Conservation (phyloP, 2,113 vertebrate genomes). For the Cyprinus carpio region DNA sequence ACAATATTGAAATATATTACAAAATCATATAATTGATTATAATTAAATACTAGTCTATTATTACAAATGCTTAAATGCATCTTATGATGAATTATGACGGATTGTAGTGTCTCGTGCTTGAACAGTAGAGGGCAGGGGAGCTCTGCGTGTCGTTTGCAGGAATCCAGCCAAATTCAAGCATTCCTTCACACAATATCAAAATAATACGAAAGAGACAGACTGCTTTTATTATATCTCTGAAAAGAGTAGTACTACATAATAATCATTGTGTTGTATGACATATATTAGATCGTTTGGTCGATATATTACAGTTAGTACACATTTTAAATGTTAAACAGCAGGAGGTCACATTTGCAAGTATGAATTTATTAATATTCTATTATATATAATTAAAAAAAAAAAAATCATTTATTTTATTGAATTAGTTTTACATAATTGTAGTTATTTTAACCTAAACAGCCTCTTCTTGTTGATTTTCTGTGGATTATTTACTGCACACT, state of each 20-base stretch:
- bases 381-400: too few relatives aligned
- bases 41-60: too few relatives aligned
- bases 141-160: conserved; percentile 62
- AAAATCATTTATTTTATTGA: not conserved
- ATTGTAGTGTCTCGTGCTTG: not conserved
- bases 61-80: too few relatives aligned
- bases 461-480: not conserved
- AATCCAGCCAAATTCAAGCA: not conserved
- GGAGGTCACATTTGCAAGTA: too few relatives aligned
- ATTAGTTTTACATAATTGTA: not conserved
- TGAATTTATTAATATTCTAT: too few relatives aligned
- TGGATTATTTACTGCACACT: not conserved
- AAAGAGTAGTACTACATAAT: not conserved
- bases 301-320: too few relatives aligned
- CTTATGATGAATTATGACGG: too few relatives aligned
- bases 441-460: not conserved
- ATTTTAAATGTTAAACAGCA: too few relatives aligned
- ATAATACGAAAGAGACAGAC: too few relatives aligned
- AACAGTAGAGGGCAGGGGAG: conserved; percentile 74
- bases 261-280: not conserved
- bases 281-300: not conserved
- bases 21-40: not conserved
- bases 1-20: not conserved
- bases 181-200: not conserved
- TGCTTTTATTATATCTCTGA: too few relatives aligned